Percentiles rank a stretch among this genome's conserved stretches.
Conservation (phyloP, 2,797 vertebrate genomes). For the Nasua narica region DNA sequence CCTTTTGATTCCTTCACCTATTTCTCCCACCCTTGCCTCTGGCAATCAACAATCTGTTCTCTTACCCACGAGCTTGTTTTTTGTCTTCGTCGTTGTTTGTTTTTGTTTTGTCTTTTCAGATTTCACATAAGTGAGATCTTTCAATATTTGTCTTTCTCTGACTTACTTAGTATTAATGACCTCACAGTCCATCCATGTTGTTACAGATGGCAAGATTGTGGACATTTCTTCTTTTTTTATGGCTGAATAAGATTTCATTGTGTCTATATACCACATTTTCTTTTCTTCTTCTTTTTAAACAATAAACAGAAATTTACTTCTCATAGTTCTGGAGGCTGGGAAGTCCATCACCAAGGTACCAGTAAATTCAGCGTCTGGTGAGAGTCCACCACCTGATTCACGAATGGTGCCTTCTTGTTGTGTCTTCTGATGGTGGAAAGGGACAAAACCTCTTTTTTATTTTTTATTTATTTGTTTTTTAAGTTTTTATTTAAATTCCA, state of each 20-base stretch:
- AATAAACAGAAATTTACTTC: not conserved
- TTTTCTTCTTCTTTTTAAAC: not conserved
- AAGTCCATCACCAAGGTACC: not conserved
- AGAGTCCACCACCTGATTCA: not conserved
- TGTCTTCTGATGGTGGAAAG: not conserved
- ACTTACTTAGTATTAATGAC: not conserved
- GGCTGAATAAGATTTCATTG: not conserved
- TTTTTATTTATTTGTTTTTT: not conserved
- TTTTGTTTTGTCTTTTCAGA: not conserved
- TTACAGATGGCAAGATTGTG: not conserved
- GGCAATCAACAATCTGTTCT: not conserved
- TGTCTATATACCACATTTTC: not conserved
- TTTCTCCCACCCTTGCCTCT: not conserved
- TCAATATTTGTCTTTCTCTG: not conserved
- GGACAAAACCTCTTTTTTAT: not conserved
- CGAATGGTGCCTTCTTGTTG: not conserved
- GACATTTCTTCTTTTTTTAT: not conserved
- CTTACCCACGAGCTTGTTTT: not conserved
- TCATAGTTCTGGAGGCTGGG: not conserved
- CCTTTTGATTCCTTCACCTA: not conserved
- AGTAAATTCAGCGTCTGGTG: not conserved
- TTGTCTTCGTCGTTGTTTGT: not conserved
- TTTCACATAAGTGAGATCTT: not conserved
- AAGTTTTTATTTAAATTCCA: not conserved
- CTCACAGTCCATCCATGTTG: not conserved